Evolutionary conservation across 2,113 vertebrate genomes (phyloP).

Genomic region (Dicrurus megarhynchus): DNA sequence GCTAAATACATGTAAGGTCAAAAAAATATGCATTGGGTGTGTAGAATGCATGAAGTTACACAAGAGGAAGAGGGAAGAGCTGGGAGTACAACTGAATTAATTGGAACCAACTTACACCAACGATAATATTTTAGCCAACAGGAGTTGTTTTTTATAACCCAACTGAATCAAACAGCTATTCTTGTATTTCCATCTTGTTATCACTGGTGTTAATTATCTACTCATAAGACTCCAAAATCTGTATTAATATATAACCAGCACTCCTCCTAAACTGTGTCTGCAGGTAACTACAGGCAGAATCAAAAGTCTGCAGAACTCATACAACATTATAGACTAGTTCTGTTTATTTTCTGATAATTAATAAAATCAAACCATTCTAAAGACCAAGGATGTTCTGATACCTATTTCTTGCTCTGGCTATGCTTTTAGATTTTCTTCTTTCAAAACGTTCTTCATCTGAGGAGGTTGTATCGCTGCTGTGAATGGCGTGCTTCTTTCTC

Average conservation of each 20-base stretch:
- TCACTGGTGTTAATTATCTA: background rate
- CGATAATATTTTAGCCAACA: background rate
- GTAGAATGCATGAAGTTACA: background rate
- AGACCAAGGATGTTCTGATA: constrained; percentile 36
- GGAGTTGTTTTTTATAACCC: background rate
- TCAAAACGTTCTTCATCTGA: constrained; percentile 99
- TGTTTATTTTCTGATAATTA: background rate
- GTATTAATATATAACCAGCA: background rate
- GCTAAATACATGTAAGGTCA: background rate
- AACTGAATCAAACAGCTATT: background rate
- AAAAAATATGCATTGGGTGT: accelerated
- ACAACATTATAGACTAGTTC: background rate
- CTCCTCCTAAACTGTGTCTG: background rate
- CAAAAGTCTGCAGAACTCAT: background rate
- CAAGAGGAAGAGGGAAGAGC: background rate
- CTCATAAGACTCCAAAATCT: background rate
- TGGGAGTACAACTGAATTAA: background rate
- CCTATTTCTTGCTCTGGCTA: constrained; percentile 96
- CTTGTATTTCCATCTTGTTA: background rate
- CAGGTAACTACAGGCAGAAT: background rate
- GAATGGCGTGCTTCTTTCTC: constrained; percentile 98
- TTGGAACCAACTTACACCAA: background rate
- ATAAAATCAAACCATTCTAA: background rate
- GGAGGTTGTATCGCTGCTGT: constrained; percentile 97
- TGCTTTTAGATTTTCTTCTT: constrained; percentile 96